These are phyloP conservation scores for Clusia tigrina DNA, from an alignment of 2,888 invertebrate species.

Conservation along the genomic window DNA sequence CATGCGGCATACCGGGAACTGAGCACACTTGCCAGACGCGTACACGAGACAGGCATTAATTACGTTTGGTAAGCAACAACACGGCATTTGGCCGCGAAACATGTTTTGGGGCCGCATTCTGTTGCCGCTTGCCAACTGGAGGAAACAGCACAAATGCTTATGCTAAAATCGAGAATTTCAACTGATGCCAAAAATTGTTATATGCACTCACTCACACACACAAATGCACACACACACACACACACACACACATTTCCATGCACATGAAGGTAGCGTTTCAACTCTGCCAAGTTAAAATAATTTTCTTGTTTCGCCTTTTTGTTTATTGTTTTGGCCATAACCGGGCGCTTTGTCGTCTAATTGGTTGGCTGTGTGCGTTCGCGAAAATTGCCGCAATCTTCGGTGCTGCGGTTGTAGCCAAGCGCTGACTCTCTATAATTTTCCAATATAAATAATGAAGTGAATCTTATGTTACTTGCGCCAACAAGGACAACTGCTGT, in stretches of 20 bases:
- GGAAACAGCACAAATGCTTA: slow-evolving; percentile 5
- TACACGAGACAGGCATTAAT: background rate
- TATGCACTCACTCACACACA: slow-evolving; percentile 11
- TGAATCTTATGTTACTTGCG: slow-evolving; percentile 21
- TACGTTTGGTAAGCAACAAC: background rate
- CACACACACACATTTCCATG: background rate
- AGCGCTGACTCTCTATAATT: slow-evolving; percentile 32
- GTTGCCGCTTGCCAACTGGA: background rate
- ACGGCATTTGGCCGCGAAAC: background rate
- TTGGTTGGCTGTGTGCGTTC: background rate
- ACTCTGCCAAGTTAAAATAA: slow-evolving; percentile 19
- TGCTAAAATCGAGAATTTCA: slow-evolving; percentile 13
- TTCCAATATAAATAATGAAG: slow-evolving; percentile 40
- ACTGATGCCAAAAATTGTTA: slow-evolving; percentile 9
- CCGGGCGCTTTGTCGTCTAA: slow-evolving; percentile 2
- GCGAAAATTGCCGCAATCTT: background rate
- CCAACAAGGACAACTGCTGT: slow-evolving; percentile 9
- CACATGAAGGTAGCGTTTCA: background rate
- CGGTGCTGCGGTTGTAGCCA: background rate
- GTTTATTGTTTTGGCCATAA: background rate
- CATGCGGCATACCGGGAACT: background rate
- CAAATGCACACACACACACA: background rate
- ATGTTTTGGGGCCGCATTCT: background rate
- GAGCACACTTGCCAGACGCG: slow-evolving; percentile 5
- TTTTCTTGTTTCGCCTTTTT: slow-evolving; percentile 21